Evolutionary conservation across 2,113 vertebrate genomes (phyloP).

Genomic region (Indicator indicator): DNA sequence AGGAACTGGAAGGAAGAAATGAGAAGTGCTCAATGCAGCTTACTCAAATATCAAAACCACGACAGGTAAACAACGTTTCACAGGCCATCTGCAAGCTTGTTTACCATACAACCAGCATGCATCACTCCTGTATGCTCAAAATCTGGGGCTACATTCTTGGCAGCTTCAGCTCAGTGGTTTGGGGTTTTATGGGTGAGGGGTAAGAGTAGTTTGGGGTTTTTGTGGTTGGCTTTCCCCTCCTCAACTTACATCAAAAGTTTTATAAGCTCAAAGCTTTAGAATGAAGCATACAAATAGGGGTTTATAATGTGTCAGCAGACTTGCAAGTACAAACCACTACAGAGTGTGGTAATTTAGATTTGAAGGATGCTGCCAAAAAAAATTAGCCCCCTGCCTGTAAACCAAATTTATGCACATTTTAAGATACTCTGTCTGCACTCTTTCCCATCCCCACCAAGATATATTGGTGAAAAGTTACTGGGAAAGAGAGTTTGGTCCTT

Average conservation of each 20-base stretch:
- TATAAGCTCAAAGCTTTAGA: background rate
- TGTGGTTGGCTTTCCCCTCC: background rate
- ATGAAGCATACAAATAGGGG: background rate
- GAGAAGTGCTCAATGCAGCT: background rate
- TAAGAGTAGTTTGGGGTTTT: background rate
- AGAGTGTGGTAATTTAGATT: background rate
- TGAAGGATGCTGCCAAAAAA: background rate
- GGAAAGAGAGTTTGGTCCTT: conserved; percentile 19
- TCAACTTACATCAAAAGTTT: background rate
- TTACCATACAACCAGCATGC: conserved; percentile 30
- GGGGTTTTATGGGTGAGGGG: background rate
- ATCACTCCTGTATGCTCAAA: background rate
- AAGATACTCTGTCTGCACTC: background rate
- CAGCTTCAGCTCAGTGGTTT: background rate
- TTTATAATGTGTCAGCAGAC: background rate
- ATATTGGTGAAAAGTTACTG: conserved; percentile 30
- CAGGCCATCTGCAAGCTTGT: background rate
- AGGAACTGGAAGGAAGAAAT: conserved; percentile 84
- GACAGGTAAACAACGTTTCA: background rate
- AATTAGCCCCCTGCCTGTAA: conserved; percentile 12
- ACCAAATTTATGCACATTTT: background rate
- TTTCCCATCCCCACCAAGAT: background rate
- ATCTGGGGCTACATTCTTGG: conserved; percentile 13
- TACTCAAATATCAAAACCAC: background rate
- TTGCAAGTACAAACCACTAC: background rate